Base-by-base conservation (phyloP, 2,888 invertebrate species). In the Eupithecia subumbrata region DNA sequence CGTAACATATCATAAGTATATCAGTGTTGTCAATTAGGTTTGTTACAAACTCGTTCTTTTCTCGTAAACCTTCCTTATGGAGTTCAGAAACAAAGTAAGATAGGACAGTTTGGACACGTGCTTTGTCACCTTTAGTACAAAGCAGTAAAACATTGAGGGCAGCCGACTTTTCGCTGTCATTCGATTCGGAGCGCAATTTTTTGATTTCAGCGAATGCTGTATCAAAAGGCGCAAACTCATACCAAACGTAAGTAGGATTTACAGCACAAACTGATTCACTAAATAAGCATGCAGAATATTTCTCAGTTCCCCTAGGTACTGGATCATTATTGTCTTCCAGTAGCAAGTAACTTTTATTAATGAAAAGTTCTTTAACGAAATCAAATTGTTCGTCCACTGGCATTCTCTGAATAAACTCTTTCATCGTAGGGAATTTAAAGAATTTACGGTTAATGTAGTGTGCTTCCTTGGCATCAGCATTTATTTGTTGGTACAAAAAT, bases 191-290 rank as follows among this genome's bases (percentile, higher is more conserved):
- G 11, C 80, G 82, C 43, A 87, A 71, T 80, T 87, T 84, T 73
- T 83, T 87, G 16, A 90, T 78, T 74, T 90, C 89, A 16, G 77
- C 71, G 79, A 92, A 89, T 16, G 92, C 92, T 5, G 78, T 80
- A 72, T 86, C 82, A 79, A 92, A 92, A 52, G 87, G 84, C 4
- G 91, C 89, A 80, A 87, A 90, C 56, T 81, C 82, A 77, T 91
- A 92, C 91, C 91, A 92, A 14, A 82, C 67, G 74, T 90, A 81
- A 8, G 45, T 43, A 25, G 81, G 79, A 9, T 86, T 72, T 80
- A 76, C 45, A 81, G 78, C 52, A 73, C 76, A 72, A 64, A 79
- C 75, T 64, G 52, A 68, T n/a, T 74, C 68, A 67, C 76, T 80
- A 45, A 89, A 78, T 60, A 78, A 82, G 56, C 78, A 85, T 78